phyloP scores from a whole-genome alignment of 2,888 invertebrate species.

The Amphipoea oculea region DNA sequence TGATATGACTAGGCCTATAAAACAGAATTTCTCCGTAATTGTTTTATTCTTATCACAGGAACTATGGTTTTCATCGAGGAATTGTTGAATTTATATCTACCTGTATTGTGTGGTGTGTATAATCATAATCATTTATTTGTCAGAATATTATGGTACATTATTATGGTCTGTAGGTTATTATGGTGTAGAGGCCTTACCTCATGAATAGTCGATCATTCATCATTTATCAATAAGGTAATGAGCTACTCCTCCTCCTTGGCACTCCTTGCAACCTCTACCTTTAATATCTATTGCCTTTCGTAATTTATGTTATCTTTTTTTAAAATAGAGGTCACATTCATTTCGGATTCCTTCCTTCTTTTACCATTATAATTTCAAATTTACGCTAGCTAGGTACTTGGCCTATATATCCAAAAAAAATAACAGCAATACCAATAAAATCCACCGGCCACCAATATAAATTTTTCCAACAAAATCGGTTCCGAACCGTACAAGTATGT shows the following conservation, averaged over 20 bases:
- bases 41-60: background rate
- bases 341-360: background rate
- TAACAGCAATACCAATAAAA: constrained; percentile 45
- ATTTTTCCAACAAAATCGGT: constrained; percentile 52
- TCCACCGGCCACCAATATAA: constrained; percentile 37
- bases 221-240: background rate
- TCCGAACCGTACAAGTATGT: constrained; percentile 58
- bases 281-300: background rate
- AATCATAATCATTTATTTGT: background rate
- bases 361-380: background rate
- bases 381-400: background rate
- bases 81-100: background rate
- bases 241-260: background rate
- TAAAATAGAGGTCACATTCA: background rate
- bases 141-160: background rate
- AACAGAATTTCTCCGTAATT: background rate
- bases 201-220: constrained; percentile 24
- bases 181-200: background rate
- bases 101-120: background rate
- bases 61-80: background rate
- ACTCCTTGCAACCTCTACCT: background rate
- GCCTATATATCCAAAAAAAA: constrained; percentile 31
- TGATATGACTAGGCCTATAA: background rate
- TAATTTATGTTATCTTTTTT: background rate
- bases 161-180: background rate